Evolutionary conservation across 1,140 invertebrate genomes (phyloP).

Genomic region (Aradophagus sp.): DNA sequence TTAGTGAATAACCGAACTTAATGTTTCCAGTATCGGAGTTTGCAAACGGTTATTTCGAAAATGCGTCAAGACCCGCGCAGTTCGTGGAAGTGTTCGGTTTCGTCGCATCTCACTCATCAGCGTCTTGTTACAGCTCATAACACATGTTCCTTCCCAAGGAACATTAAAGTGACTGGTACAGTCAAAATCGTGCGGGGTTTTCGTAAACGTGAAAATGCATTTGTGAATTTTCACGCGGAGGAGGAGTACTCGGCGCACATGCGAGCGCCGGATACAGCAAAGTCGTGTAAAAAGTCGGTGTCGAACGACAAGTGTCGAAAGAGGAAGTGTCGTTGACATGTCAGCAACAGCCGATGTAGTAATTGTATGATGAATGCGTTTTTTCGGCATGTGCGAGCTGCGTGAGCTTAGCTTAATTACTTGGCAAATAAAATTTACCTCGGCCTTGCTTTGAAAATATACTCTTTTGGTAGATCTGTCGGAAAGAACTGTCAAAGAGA

Average conservation of each 20-base stretch:
- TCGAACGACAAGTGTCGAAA: slow-evolving; percentile 58
- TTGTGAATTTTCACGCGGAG: slow-evolving; percentile 54
- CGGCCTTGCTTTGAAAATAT: slow-evolving; percentile 38
- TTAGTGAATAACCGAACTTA: background rate
- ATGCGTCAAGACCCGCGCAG: slow-evolving; percentile 3
- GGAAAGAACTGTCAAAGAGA: no score
- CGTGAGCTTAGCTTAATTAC: slow-evolving; percentile 54
- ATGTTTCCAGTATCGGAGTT: background rate
- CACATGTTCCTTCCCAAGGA: slow-evolving; percentile 50
- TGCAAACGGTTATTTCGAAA: slow-evolving; percentile 20
- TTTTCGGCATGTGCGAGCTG: slow-evolving; percentile 47
- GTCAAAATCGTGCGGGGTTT: slow-evolving; percentile 40
- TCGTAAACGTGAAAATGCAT: slow-evolving; percentile 51
- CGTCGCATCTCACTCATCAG: slow-evolving; percentile 41
- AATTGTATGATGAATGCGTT: slow-evolving; percentile 57
- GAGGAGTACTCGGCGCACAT: slow-evolving; percentile 38
- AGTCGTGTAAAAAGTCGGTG: slow-evolving; percentile 43
- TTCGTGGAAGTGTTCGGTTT: slow-evolving; percentile 41
- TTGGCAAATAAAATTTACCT: slow-evolving; percentile 48
- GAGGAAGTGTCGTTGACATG: slow-evolving; percentile 56
- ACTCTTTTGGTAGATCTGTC: slow-evolving; percentile 33
- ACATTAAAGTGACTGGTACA: slow-evolving; percentile 40
- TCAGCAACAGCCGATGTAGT: slow-evolving; percentile 55
- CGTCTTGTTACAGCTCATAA: slow-evolving; percentile 51
- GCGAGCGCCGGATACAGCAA: slow-evolving; percentile 38